A percentile compares a stretch with the other conserved stretches of the same genome.
Evolutionary conservation across 2,888 invertebrate species (phyloP).

Genomic region (Geotrupes spiniger): DNA sequence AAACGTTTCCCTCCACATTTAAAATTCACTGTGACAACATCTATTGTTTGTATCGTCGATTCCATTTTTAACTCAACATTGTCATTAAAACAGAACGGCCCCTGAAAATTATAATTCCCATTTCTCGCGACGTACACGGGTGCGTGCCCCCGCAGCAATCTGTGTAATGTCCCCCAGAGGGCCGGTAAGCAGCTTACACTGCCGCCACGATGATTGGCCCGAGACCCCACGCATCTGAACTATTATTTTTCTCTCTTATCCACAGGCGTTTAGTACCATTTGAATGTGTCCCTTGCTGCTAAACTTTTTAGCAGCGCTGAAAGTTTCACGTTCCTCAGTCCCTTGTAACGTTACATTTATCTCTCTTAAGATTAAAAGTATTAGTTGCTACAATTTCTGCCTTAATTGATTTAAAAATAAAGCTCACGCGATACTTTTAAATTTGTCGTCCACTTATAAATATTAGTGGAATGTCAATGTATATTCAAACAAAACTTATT

Average conservation of each 20-base stretch:
- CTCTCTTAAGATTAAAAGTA: neutral
- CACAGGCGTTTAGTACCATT: slow-evolving; percentile 41
- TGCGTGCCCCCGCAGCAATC: slow-evolving; percentile 42
- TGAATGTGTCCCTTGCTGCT: slow-evolving; percentile 41
- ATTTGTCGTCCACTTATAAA: no score
- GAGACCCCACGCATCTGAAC: slow-evolving; percentile 38
- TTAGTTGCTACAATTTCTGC: neutral
- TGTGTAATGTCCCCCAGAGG: slow-evolving; percentile 47
- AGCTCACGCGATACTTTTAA: no score
- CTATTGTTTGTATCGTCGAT: no score
- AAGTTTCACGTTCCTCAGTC: slow-evolving; percentile 25
- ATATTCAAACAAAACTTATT: no score
- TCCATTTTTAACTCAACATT: slow-evolving; percentile 24
- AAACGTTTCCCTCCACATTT: no score
- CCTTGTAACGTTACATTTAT: neutral
- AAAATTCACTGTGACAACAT: no score
- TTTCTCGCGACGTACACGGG: slow-evolving; percentile 31
- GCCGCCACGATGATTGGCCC: slow-evolving; percentile 43
- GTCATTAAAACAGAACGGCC: neutral
- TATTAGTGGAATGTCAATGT: no score
- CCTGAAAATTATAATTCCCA: slow-evolving; percentile 35
- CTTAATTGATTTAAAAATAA: no score
- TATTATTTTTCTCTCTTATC: slow-evolving; percentile 40
- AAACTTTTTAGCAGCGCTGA: slow-evolving; percentile 34
- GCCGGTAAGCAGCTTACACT: slow-evolving; percentile 45